Evolutionary conservation across 2,113 vertebrate species (phyloP), one percentile per base, ranked within the genome.

Genomic region (Vombatus ursinus): DNA sequence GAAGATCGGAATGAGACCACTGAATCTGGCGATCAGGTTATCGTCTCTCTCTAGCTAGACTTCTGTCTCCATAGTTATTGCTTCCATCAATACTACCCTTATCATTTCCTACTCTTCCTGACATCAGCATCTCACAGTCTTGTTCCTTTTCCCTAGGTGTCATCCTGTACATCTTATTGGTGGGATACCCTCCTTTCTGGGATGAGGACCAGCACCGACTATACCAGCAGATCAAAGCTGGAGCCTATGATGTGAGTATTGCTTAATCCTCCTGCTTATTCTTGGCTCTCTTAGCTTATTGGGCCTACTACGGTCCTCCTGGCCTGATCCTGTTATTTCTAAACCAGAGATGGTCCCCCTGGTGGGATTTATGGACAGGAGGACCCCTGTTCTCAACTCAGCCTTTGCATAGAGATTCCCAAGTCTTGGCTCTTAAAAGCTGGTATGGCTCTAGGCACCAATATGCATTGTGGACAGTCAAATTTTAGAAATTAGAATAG

Each of bases 161-260:
- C 94, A 99, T 99, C 98, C 99, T 99, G 50, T 99, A 99, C 97
- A 99, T 99, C 97, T 98, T 99, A 94, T 98, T 99, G 97, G 99
- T 99, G 3, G 99, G 99, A 50, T 99, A 99, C 95, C 99, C 99
- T 14, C 99, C 99, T 0, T 99, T 99, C 98, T 99, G 99, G 99
- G 99, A 99, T 98, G 99, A 99, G 97, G 99, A 99, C 98, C 99
- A 99, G 97, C 99, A 99, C 96, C 99, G 99, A 93, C 99, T 99
- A 68, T 99, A 99, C 97, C 99, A 99, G 98, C 99, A 99, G 98
- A 99, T 99, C 99, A 99, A 99, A 98, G 99, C 99, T 23, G 99
- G 99, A 26, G 99, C 99, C 97, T 99, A 99, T 50, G 99, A 99
- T 97, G 99, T 99, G 98, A 99, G 99, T 98, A 92, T 89, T 8